Evolutionary conservation across 2,113 vertebrate genomes (phyloP).

Genomic region (Phyllostomus hastatus): DNA sequence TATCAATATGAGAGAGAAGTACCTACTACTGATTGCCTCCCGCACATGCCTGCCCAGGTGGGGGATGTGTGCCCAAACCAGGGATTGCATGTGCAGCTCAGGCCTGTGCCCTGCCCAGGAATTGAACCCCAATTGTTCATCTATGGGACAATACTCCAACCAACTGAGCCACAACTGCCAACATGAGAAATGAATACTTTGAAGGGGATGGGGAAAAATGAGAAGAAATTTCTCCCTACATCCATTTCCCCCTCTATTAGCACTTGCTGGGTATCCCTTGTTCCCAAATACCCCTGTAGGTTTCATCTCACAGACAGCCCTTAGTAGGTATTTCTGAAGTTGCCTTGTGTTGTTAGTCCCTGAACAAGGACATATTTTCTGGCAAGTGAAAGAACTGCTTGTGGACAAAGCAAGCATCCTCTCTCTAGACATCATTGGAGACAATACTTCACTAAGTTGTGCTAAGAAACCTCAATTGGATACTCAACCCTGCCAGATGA

Average conservation of each 20-base stretch:
- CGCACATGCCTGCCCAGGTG: too few species aligned
- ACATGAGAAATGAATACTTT: background rate
- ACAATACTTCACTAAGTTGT: background rate
- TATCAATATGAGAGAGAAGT: too few species aligned
- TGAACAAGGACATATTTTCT: background rate
- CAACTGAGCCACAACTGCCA: too few species aligned
- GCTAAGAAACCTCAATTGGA: background rate
- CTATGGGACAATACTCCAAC: too few species aligned
- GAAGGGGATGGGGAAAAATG: background rate
- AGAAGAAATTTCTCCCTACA: background rate
- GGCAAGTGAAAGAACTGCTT: background rate
- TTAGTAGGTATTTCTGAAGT: constrained; percentile 10
- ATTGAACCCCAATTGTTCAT: too few species aligned
- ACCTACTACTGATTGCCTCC: too few species aligned
- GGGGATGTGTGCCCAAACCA: too few species aligned
- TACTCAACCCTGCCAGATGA: background rate
- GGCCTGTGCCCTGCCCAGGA: too few species aligned
- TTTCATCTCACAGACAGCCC: constrained; percentile 10
- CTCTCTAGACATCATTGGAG: background rate
- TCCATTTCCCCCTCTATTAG: background rate
- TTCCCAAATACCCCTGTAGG: background rate
- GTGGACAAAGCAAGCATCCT: background rate
- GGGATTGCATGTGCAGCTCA: too few species aligned
- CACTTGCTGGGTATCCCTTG: background rate
- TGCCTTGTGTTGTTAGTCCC: background rate